Evolutionary conservation across 2,888 invertebrate genomes (phyloP).

Genomic region (Leucania comma): DNA sequence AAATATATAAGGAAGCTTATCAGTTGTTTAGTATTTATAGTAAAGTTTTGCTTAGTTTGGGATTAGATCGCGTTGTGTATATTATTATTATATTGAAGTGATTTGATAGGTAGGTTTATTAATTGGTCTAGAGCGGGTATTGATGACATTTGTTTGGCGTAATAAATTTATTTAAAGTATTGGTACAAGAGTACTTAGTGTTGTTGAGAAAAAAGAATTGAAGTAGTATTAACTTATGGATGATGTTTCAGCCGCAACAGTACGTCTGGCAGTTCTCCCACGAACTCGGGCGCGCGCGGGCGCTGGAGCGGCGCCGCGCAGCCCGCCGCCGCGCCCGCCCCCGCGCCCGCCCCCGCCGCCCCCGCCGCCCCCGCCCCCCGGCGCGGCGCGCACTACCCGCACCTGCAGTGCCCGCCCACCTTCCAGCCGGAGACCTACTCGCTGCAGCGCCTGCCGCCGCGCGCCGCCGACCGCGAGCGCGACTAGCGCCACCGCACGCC

Average conservation of each 20-base stretch:
- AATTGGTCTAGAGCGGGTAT: too few relatives aligned
- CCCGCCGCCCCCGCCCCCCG: constrained; percentile 76
- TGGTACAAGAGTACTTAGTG: not conserved
- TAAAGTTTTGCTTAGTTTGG: too few relatives aligned
- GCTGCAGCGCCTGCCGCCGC: constrained; percentile 82
- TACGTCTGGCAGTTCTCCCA: constrained; percentile 2
- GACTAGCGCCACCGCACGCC: constrained; percentile 50
- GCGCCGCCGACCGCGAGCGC: constrained; percentile 51
- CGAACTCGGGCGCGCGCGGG: not conserved
- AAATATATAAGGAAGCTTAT: too few relatives aligned
- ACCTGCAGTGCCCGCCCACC: constrained; percentile 96
- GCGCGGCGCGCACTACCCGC: constrained; percentile 92
- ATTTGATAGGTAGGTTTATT: too few relatives aligned
- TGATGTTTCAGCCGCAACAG: constrained; percentile 14
- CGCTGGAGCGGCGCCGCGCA: constrained; percentile 10
- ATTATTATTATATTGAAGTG: too few relatives aligned
- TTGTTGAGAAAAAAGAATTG: not conserved
- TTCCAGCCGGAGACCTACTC: constrained; percentile 96
- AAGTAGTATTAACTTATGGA: not conserved
- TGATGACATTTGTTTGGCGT: too few relatives aligned
- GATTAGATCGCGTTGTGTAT: too few relatives aligned
- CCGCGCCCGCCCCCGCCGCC: too few relatives aligned
- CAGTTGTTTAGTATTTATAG: too few relatives aligned
- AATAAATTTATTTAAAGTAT: not conserved
- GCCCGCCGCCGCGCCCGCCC: constrained; percentile 75